Evolutionary conservation across 2,113 vertebrate genomes (phyloP).

Genomic region (Lycocorax pyrrhopterus): DNA sequence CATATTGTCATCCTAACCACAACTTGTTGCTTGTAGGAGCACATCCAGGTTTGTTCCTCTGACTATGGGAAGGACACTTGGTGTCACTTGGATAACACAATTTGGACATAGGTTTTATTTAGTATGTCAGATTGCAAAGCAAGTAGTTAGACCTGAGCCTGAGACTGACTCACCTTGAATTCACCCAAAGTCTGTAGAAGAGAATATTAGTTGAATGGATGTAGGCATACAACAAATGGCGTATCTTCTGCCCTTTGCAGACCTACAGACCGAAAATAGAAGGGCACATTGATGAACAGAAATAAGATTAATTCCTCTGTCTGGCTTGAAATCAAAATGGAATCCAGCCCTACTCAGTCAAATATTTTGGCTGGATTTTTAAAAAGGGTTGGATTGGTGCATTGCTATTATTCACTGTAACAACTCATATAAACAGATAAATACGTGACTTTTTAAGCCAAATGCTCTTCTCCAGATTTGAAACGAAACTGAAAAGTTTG

Average conservation of each 20-base stretch:
- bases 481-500: neutral
- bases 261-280: neutral
- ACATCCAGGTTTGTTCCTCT: neutral
- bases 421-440: neutral
- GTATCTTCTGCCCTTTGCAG: neutral
- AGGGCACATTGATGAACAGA: neutral
- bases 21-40: neutral
- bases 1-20: neutral
- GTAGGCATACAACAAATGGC: accelerated
- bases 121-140: accelerated
- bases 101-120: neutral
- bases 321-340: neutral
- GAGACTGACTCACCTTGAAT: neutral
- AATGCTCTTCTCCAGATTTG: neutral
- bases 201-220: neutral
- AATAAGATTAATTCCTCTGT: neutral
- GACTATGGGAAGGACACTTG: neutral
- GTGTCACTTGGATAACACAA: accelerated
- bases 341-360: neutral
- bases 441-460: neutral
- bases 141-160: neutral
- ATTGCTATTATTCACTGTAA: neutral
- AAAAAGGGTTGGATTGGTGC: neutral
- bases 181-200: neutral
- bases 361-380: neutral